phyloP scores from a whole-genome alignment of 2,113 vertebrate genomes.

The Aegotheles bennettii region DNA sequence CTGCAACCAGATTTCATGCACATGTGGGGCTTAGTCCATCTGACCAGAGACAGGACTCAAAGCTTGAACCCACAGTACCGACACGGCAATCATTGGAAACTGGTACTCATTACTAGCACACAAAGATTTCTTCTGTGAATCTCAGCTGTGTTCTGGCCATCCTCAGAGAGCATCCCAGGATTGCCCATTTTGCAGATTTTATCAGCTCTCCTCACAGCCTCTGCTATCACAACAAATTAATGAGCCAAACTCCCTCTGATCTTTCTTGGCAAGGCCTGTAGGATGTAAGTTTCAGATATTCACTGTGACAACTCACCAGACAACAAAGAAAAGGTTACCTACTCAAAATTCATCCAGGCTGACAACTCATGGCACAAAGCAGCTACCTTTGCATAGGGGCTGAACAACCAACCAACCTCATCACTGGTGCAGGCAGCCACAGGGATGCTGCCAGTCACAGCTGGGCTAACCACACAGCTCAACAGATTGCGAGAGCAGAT shows the following conservation, averaged over 20 bases:
- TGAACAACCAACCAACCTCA: neutral
- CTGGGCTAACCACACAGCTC: neutral
- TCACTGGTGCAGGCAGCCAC: neutral
- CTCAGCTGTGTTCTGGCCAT: neutral
- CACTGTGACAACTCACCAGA: neutral
- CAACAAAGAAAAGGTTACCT: neutral
- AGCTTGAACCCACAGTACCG: neutral
- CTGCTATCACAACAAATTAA: neutral
- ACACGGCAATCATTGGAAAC: neutral
- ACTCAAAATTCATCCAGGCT: neutral
- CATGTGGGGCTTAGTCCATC: accelerated
- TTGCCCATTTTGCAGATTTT: neutral
- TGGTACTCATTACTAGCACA: neutral
- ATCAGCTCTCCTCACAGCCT: neutral
- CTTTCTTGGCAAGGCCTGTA: neutral
- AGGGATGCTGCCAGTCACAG: neutral
- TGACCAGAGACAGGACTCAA: neutral
- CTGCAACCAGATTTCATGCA: neutral
- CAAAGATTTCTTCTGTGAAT: neutral
- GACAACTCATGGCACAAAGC: neutral
- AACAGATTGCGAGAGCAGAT: neutral
- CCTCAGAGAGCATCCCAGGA: neutral
- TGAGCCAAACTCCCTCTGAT: neutral
- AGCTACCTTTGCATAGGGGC: neutral
- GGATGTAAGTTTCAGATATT: neutral